Base-by-base conservation (phyloP, 2,797 vertebrate genomes). In the Halcyon leucocephala region DNA sequence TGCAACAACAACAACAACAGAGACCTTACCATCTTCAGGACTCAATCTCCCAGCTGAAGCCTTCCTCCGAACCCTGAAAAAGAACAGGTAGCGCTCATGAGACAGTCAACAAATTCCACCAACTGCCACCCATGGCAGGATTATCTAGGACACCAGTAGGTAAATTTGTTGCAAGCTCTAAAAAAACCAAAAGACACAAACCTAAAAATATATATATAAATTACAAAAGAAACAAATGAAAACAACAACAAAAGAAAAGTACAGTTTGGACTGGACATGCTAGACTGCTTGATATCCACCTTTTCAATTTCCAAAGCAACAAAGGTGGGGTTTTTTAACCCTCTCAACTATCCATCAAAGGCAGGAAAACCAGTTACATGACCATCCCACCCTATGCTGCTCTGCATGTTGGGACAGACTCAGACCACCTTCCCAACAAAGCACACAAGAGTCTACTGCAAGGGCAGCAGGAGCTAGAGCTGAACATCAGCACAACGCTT, bases 1-100 rank as follows among this genome's bases (percentile, higher is more conserved):
- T 44, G 87, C 5, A 17, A 51, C 48, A 49, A 12, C 37, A 39
- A 14, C 46, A 81, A 55, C 80, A 72, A 44, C 5, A 91, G 35
- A 73, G 69, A 66, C 37, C 95, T 98, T 98, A 98, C 98, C 98
- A 20, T 98, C 93, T 74, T 92, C 97, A 24, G 97, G 97, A 79
- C 93, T 97, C 91, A 95, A 65, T 69, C 96, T 96, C 37, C 95
- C 96, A 86, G 92, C 55, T 0, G 57, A 90, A 71, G 97, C 89
- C 86, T 98, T 98, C 91, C 97, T 98, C 66, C 58, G 95, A 89
- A 96, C 94, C 93, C 98, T 98, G 94, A n/a, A 98, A 98, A 74
- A 95, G 33, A 90, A 96, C 4, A 97, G 48, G 57, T 26, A 91
- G 37, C 13, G 24, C 22, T 89, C 35, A 33, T 57, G 62, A 95